Evolutionary conservation across 2,113 vertebrate species (phyloP).

Genomic region (Todiramphus saurophagus): DNA sequence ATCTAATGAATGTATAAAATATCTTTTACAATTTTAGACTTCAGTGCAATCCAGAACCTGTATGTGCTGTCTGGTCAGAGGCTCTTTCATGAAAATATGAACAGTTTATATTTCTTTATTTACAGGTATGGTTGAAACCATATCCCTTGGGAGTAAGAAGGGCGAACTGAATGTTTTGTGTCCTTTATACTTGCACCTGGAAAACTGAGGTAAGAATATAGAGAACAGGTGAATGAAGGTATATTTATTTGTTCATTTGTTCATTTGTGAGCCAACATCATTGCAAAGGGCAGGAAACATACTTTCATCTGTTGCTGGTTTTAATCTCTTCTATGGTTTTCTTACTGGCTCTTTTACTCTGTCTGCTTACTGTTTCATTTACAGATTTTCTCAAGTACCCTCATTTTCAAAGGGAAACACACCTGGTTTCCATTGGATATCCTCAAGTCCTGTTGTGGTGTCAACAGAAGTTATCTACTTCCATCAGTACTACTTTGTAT

Average conservation of each 20-base stretch:
- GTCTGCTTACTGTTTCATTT: background rate
- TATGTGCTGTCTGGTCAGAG: background rate
- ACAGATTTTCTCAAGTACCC: background rate
- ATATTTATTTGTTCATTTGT: background rate
- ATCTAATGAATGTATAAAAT: background rate
- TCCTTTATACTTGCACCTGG: background rate
- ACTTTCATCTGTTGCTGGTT: background rate
- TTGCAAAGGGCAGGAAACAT: background rate
- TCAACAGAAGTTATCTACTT: background rate
- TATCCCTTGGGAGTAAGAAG: background rate
- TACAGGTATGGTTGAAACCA: background rate
- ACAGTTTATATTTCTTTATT: background rate
- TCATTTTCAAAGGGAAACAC: background rate
- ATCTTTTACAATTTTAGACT: background rate
- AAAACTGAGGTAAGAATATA: background rate
- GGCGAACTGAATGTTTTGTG: background rate
- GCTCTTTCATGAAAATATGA: background rate
- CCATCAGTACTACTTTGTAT: background rate
- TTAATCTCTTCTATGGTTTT: background rate
- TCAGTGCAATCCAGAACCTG: background rate
- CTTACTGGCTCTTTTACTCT: background rate
- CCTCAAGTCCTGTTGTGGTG: background rate
- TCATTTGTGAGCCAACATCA: background rate
- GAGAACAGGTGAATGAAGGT: background rate
- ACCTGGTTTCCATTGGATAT: background rate